Base-by-base conservation (phyloP, 2,888 invertebrate genomes). In the Brachyptera risi region DNA sequence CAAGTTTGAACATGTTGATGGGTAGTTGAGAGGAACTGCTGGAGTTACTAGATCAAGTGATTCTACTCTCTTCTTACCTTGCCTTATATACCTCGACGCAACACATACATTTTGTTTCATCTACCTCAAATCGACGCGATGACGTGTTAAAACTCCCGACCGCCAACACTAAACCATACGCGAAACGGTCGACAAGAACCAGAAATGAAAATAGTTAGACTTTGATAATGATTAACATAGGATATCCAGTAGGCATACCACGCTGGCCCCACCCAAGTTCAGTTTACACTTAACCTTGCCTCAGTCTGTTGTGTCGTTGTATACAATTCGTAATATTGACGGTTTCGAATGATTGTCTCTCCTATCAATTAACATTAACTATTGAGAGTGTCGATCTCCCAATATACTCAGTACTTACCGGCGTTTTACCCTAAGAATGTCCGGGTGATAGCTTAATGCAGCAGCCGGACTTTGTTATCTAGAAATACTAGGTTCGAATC, bases 1-100 rank as follows among this genome's bases (percentile, higher is more conserved):
- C 65, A 58, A 65, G 54, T 60, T 65, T 65, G 59, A 60, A 63
- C 65, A 65, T 65, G 65, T 37, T 59, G 60, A 35, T 40, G 38
- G 61, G 13, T n/a, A 35, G 65, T 37, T 59, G 60, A 35, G 27
- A 40, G 61, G 13, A 17, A 35, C 44, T 60, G 58, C 54, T 44
- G 24, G 57, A 58, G 27, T 24, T 56, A 56, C 42, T 31, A 58
- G 56, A 56, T 63, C 56, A 21, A 54, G 54, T 54, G 54, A 57
- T 57, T 37, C 17, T 2, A 4, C 15, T 56, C 15, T 24, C 13
- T 4, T 15, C 24, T 1, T 2, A 35, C 42, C 0, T 27, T 17
- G 4, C 26, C 37, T 49, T 61, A 24, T 61, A 61, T 56, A 56
- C 47, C 50, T 17, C 31, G 19, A 17, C 50, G 50, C 24, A 9